Evolutionary conservation across 1,140 invertebrate species (phyloP).

Genomic region (Drosophila novamexicana): DNA sequence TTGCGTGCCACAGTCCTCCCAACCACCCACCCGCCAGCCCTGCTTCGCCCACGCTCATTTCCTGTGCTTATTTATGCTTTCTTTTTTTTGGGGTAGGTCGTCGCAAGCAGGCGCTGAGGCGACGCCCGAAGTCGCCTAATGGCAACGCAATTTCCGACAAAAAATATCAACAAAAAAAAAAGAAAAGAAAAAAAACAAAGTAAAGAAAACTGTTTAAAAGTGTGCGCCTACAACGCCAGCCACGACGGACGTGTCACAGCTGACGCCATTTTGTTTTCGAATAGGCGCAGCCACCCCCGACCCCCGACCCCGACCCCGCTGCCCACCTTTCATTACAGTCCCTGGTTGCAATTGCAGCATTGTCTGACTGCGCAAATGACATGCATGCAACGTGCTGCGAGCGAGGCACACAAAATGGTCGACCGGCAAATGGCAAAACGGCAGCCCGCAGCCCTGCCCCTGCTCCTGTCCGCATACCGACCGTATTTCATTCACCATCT

Average conservation of each 20-base stretch:
- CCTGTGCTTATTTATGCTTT: slow-evolving; percentile 17
- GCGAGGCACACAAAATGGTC: slow-evolving; percentile 65
- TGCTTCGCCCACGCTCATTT: not conserved
- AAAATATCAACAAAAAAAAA: slow-evolving; percentile 1
- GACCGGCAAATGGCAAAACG: slow-evolving; percentile 72
- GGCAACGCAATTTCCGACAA: slow-evolving; percentile 74
- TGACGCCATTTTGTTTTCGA: slow-evolving; percentile 69
- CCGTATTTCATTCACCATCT: slow-evolving; percentile 6
- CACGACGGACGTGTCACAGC: slow-evolving; percentile 7
- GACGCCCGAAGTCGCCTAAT: slow-evolving; percentile 48
- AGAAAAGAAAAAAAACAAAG: too few relatives aligned
- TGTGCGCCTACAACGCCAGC: slow-evolving; percentile 51
- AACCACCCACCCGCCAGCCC: not conserved
- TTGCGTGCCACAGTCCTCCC: slow-evolving; percentile 5
- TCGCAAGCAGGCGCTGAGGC: slow-evolving; percentile 13
- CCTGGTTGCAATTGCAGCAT: slow-evolving; percentile 54
- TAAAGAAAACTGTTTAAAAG: slow-evolving; percentile 11
- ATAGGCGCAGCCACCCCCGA: slow-evolving; percentile 40
- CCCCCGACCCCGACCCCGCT: not conserved
- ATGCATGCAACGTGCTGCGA: slow-evolving; percentile 70
- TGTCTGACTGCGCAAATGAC: slow-evolving; percentile 75
- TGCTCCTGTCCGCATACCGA: not conserved
- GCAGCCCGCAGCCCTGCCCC: not conserved
- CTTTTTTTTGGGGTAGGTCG: slow-evolving; percentile 62
- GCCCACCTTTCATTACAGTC: slow-evolving; percentile 2